Percentiles rank a stretch among this genome's conserved stretches.
phyloP scores from a whole-genome alignment of 2,888 invertebrate genomes.

The Lucinisca nassula region DNA sequence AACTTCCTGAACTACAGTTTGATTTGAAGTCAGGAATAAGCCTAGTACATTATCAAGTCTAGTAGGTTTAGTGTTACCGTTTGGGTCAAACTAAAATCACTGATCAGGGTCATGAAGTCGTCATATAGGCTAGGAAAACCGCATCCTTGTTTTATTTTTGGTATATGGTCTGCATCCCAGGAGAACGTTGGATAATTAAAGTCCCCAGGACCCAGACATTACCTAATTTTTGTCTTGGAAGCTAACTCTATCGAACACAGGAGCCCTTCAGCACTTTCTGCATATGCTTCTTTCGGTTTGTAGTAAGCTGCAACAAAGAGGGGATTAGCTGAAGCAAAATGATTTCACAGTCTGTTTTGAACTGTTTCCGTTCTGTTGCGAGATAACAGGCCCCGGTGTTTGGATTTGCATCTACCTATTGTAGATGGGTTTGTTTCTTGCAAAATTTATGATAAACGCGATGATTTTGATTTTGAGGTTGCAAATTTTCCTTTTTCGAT shows the following conservation, averaged over 20 bases:
- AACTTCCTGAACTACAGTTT: background rate
- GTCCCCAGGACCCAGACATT: conserved; percentile 22
- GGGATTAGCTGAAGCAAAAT: background rate
- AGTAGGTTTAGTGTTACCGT: conserved; percentile 28
- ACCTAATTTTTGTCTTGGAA: conserved; percentile 12
- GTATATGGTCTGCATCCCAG: conserved; percentile 14
- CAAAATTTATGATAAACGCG: too few species aligned
- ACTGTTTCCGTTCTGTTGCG: conserved; percentile 1
- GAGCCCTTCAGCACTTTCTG: background rate
- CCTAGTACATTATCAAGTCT: conserved; percentile 25
- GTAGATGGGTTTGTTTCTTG: too few species aligned
- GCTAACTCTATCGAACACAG: conserved; percentile 10
- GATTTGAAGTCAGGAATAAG: conserved; percentile 26
- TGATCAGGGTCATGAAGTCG: conserved; percentile 10
- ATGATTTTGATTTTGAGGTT: too few species aligned
- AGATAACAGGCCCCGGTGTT: too few species aligned
- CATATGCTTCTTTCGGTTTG: conserved; percentile 15
- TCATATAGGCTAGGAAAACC: background rate
- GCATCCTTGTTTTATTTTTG: background rate
- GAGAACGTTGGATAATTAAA: conserved; percentile 17
- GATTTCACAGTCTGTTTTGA: conserved; percentile 27
- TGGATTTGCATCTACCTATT: too few species aligned
- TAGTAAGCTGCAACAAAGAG: conserved; percentile 28
- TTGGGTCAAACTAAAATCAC: conserved; percentile 18
- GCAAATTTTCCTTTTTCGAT: too few species aligned